These are phyloP conservation scores for Cryptocephalus primarius DNA, from an alignment of 2,888 invertebrate genomes.

Conservation along the genomic window DNA sequence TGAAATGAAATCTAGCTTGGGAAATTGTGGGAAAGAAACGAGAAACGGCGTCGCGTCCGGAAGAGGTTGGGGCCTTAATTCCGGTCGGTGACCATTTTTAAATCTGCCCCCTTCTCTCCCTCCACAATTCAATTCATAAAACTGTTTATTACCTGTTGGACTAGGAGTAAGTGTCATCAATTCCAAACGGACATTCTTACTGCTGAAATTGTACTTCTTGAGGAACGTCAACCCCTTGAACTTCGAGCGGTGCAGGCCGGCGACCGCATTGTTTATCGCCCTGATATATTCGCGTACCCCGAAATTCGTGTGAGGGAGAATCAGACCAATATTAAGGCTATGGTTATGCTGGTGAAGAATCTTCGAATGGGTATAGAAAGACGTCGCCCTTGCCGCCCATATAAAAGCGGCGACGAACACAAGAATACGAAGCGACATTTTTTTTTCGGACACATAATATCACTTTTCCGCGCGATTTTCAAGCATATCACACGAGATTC, in stretches of 20 bases:
- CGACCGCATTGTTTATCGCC: conserved; percentile 53
- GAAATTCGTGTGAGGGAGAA: conserved; percentile 52
- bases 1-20: too few relatives aligned
- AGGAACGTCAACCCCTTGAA: conserved; percentile 47
- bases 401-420: not conserved
- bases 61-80: too few relatives aligned
- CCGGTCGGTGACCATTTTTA: too few relatives aligned
- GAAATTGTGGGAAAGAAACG: too few relatives aligned
- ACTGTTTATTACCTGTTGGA: conserved; percentile 50
- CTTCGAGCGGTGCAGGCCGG: conserved; percentile 45
- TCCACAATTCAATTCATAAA: too few relatives aligned
- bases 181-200: conserved; percentile 50
- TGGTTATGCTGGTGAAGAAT: conserved; percentile 8
- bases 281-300: conserved; percentile 55
- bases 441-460: too few relatives aligned
- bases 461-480: not conserved
- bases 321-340: conserved; percentile 44
- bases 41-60: too few relatives aligned
- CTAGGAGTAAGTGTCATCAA: conserved; percentile 64
- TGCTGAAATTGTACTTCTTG: conserved; percentile 51
- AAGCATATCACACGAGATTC: too few relatives aligned
- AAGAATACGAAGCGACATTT: not conserved
- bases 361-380: not conserved
- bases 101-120: too few relatives aligned
- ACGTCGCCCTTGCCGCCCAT: conserved; percentile 1